phyloP scores from a whole-genome alignment of 2,797 vertebrate species.

The Galago senegalensis region DNA sequence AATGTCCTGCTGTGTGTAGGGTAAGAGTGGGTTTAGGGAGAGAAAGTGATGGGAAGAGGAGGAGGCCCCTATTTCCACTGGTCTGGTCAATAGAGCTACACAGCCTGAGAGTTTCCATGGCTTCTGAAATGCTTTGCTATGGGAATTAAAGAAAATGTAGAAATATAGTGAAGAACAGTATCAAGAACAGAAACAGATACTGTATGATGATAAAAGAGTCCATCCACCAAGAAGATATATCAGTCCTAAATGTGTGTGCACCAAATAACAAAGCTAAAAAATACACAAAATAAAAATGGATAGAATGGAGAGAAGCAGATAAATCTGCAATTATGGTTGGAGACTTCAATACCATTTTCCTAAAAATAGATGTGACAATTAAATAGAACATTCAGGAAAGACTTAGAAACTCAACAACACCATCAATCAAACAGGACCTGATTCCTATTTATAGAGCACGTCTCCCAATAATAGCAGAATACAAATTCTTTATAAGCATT shows the following conservation, averaged over 20 bases:
- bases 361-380: neutral
- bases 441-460: neutral
- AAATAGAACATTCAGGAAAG: neutral
- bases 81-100: neutral
- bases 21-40: neutral
- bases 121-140: conserved; percentile 1
- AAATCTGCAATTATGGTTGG: neutral
- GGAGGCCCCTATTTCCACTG: neutral
- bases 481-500: neutral
- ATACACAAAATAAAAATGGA: neutral
- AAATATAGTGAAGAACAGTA: conserved; percentile 29
- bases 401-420: neutral
- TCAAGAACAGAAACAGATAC: neutral
- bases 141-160: conserved; percentile 37
- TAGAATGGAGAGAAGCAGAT: neutral
- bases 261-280: neutral
- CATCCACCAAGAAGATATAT: neutral
- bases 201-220: neutral
- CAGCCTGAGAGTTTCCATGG: neutral
- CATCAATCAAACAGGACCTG: neutral
- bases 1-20: neutral
- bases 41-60: neutral
- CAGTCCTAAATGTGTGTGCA: neutral
- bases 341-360: neutral
- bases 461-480: neutral